Evolutionary conservation across 2,113 vertebrate genomes (phyloP), one percentile per base, ranked within the genome.

Genomic region (Antechinus flavipes): DNA sequence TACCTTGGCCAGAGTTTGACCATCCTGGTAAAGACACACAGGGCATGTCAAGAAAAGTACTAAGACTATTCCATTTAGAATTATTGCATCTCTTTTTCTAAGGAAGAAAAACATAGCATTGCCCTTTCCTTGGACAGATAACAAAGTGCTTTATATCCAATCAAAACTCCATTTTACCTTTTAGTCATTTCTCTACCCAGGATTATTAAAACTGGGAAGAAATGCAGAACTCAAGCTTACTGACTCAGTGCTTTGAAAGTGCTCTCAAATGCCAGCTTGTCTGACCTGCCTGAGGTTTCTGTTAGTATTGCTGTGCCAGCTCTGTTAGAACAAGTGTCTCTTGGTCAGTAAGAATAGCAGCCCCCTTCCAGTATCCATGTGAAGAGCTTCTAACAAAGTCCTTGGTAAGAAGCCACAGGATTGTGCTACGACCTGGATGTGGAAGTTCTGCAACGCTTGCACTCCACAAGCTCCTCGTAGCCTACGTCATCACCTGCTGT

Each of bases 401-500:
- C 68, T 93, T 54, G 68, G 49, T n/a, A 42, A 0, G 61, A 89
- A 91, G 47, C 49, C 50, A 49, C 49, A 52, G 90, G 25, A 50
- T 50, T 14, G 27, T 52, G 90, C 26, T 23, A n/a, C 12, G 84
- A 47, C 46, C 46, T 47, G 47, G 9, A 25, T 46, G 89, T 46
- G 10, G 22, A 90, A 49, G 46, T 25, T 46, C 89, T 23, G 8
- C 89, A 25, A 4, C 49, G n/a, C 47, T 90, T 6, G 14, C 1
- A 2, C 46, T 52, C 49, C 47, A 49, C 54, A 2, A 94, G 53
- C 30, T 84, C 42, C 19, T 42, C n/a, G 0, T 89, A 8, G 3
- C 94, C 97, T 99, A 98, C 30, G 99, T 99, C 98, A 99, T 98
- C 92, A 99, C 99, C 95, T 99, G 99, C 98, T 99, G 99, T 26